Evolutionary conservation across 1,140 invertebrate species (phyloP).

Genomic region (Zaprionus gabonicus): DNA sequence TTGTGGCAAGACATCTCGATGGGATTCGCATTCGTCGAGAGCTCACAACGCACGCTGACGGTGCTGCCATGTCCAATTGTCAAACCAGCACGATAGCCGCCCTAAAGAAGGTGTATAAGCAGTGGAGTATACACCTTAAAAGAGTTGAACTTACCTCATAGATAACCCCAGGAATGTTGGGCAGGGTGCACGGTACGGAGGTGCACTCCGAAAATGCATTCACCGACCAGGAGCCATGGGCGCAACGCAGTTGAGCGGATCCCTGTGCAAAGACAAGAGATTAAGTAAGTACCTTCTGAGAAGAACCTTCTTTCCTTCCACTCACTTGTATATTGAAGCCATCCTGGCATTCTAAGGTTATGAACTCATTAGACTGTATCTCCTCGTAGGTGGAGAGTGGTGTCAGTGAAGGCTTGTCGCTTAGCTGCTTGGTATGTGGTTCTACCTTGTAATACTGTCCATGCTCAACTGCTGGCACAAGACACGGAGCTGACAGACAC

Average conservation of each 20-base stretch:
- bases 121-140: background rate
- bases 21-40: constrained; percentile 76
- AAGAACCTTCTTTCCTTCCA: background rate
- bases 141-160: constrained; percentile 85
- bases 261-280: constrained; percentile 83
- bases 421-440: constrained; percentile 70
- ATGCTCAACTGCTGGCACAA: constrained; percentile 80
- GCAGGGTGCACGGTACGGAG: constrained; percentile 91
- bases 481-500: constrained; percentile 87
- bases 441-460: constrained; percentile 81
- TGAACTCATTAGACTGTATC: constrained; percentile 82
- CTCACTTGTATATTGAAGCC: constrained; percentile 80
- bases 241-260: constrained; percentile 89
- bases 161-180: constrained; percentile 89
- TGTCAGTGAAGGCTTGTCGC: constrained; percentile 70
- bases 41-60: constrained; percentile 89
- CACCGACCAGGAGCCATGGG: constrained; percentile 91
- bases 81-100: constrained; percentile 90
- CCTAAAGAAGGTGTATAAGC: constrained; percentile 52
- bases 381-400: constrained; percentile 79
- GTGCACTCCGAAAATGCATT: constrained; percentile 90
- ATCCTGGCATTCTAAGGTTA: constrained; percentile 81
- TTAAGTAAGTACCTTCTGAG: background rate
- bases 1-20: constrained; percentile 87
- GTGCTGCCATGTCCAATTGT: constrained; percentile 91